These are phyloP conservation scores for Philaethria dido DNA, from an alignment of 2,888 invertebrate species.

Conservation along the genomic window DNA sequence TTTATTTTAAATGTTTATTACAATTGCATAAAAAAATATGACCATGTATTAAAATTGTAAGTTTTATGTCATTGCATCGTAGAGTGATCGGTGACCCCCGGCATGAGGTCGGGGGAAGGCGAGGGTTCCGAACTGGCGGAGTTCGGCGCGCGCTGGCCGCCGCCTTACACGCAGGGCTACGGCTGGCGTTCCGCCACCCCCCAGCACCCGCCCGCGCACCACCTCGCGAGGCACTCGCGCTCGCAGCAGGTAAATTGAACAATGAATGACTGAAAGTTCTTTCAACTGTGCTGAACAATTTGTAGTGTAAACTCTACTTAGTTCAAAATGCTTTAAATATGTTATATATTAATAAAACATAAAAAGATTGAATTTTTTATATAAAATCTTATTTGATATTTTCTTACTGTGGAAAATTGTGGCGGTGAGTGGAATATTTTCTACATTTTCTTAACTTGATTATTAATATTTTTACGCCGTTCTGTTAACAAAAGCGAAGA, in stretches of 20 bases:
- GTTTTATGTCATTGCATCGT: constrained; percentile 28
- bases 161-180: constrained; percentile 83
- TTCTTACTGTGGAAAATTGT: too few relatives aligned
- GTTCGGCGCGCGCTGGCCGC: constrained; percentile 82
- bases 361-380: neutral
- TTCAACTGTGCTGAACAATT: constrained; percentile 12
- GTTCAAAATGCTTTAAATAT: neutral
- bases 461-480: too few relatives aligned
- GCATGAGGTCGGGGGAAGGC: constrained; percentile 84
- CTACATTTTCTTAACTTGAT: too few relatives aligned
- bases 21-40: too few relatives aligned
- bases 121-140: constrained; percentile 83
- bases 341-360: neutral
- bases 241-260: constrained; percentile 70
- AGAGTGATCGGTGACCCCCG: constrained; percentile 77
- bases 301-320: neutral
- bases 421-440: neutral
- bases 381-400: too few relatives aligned
- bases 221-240: constrained; percentile 79
- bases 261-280: constrained; percentile 12
- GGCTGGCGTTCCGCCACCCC: constrained; percentile 81
- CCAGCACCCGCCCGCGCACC: constrained; percentile 80
- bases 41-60: too few relatives aligned
- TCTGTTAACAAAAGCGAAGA: neutral
- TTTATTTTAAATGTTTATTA: neutral